Evolutionary conservation across 2,113 vertebrate genomes (phyloP).

Genomic region (Galemys pyrenaicus): DNA sequence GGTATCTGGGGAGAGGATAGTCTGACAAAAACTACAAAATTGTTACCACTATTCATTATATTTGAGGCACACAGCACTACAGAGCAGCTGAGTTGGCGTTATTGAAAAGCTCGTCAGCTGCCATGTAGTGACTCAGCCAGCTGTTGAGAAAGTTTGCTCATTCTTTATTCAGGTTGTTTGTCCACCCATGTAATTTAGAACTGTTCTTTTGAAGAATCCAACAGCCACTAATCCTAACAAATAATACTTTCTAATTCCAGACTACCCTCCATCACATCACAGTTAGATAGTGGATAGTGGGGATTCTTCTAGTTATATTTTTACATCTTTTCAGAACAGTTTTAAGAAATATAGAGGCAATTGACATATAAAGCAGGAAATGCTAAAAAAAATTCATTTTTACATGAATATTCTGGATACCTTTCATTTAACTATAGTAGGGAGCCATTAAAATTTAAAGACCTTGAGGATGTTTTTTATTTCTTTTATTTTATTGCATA

Average conservation of each 20-base stretch:
- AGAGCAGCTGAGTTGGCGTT: slow-evolving; percentile 62
- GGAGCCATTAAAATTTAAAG: slow-evolving; percentile 65
- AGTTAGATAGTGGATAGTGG: slow-evolving; percentile 23
- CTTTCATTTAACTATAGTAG: slow-evolving; percentile 60
- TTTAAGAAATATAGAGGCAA: background rate
- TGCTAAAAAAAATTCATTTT: background rate
- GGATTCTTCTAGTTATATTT: slow-evolving; percentile 51
- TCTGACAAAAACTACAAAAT: slow-evolving; percentile 82
- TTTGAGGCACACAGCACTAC: slow-evolving; percentile 72
- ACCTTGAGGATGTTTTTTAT: slow-evolving; percentile 15
- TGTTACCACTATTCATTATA: slow-evolving; percentile 84
- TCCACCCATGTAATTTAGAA: slow-evolving; percentile 71
- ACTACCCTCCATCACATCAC: slow-evolving; percentile 50
- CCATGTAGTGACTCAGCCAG: slow-evolving; percentile 74
- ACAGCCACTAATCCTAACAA: slow-evolving; percentile 75
- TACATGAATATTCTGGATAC: slow-evolving; percentile 32
- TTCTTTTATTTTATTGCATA: background rate
- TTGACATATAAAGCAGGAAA: background rate
- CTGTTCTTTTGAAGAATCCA: slow-evolving; percentile 74
- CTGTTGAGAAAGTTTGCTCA: slow-evolving; percentile 70
- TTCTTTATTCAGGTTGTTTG: slow-evolving; percentile 82
- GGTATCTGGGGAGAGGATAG: slow-evolving; percentile 83
- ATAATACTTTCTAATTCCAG: slow-evolving; percentile 71
- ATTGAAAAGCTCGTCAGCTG: slow-evolving; percentile 82
- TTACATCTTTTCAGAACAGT: background rate